A percentile compares a stretch with the other conserved stretches of the same genome.
Conservation (phyloP, 2,888 invertebrate species). For the Cephus spinipes region DNA sequence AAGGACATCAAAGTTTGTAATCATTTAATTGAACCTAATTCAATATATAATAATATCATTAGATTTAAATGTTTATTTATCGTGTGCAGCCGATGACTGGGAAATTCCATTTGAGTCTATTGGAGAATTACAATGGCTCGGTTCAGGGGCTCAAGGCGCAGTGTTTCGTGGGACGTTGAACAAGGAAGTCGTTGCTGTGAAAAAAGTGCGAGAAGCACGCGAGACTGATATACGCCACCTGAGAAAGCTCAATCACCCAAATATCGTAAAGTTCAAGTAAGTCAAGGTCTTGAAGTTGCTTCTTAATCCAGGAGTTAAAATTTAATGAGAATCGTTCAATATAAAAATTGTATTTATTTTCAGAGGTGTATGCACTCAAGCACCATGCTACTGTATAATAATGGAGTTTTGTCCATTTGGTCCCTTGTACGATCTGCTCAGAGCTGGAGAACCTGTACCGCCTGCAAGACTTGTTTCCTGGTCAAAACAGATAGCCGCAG, state of each 20-base stretch:
- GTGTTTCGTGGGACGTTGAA: conserved; percentile 90
- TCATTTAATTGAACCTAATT: neutral
- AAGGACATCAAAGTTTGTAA: conserved; percentile 72
- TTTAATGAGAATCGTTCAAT: conserved; percentile 7
- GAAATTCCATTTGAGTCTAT: conserved; percentile 94
- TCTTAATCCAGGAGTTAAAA: neutral
- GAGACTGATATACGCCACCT: conserved; percentile 95
- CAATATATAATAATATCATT: neutral
- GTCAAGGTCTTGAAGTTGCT: conserved; percentile 27
- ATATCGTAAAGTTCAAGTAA: conserved; percentile 88
- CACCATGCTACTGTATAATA: conserved; percentile 93
- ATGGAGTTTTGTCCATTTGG: conserved; percentile 99
- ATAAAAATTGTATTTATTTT: conserved; percentile 9
- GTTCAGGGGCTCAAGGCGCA: conserved; percentile 96
- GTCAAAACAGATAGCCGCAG: conserved; percentile 95
- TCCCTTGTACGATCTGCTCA: conserved; percentile 90
- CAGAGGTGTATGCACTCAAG: conserved; percentile 93
- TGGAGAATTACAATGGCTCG: conserved; percentile 89
- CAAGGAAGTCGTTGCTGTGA: conserved; percentile 92
- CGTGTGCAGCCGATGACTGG: conserved; percentile 80
- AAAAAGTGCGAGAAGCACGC: conserved; percentile 91
- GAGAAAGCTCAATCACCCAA: conserved; percentile 93
- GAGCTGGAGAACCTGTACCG: conserved; percentile 84
- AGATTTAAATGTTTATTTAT: neutral
- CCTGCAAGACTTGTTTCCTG: conserved; percentile 91